phyloP scores from a whole-genome alignment of 2,113 vertebrate species.

The Notarius quadriscutis region DNA sequence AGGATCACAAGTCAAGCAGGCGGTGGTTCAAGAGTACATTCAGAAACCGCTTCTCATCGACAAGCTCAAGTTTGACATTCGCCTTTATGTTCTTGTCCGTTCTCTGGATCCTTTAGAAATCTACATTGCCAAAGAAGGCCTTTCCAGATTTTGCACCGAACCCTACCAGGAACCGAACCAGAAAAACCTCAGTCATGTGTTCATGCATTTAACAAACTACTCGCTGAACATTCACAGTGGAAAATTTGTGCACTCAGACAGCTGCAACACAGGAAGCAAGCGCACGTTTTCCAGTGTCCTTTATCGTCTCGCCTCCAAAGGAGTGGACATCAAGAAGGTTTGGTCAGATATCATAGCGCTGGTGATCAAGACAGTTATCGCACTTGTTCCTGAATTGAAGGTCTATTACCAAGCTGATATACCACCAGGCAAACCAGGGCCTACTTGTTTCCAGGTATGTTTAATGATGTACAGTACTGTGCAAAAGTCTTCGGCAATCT shows the following conservation, averaged over 20 bases:
- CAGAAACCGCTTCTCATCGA: conserved; percentile 90
- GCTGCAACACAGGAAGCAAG: conserved; percentile 89
- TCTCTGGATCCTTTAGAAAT: conserved; percentile 94
- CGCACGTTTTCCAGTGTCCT: conserved; percentile 93
- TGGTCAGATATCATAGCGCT: conserved; percentile 96
- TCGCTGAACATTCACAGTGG: conserved; percentile 92
- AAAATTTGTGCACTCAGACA: conserved; percentile 94
- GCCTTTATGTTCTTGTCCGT: conserved; percentile 92
- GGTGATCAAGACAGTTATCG: conserved; percentile 94
- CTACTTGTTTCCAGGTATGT: conserved; percentile 93
- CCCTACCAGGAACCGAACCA: conserved; percentile 91
- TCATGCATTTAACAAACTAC: conserved; percentile 98
- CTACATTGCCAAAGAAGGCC: conserved; percentile 95
- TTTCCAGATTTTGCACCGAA: conserved; percentile 96
- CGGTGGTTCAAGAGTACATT: conserved; percentile 95
- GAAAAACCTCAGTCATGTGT: conserved; percentile 91
- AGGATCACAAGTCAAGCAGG: conserved; percentile 80
- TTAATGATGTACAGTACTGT: background rate
- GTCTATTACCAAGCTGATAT: conserved; percentile 94
- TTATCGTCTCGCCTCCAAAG: conserved; percentile 83
- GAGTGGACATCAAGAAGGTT: conserved; percentile 90
- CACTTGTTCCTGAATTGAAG: conserved; percentile 91
- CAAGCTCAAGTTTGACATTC: conserved; percentile 97
- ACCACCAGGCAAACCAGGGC: conserved; percentile 89
- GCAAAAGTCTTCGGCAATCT: too few relatives aligned